Evolutionary conservation across 2,113 vertebrate species (phyloP), one percentile per base, ranked within the genome.

Genomic region (Oncorhynchus tshawytscha): DNA sequence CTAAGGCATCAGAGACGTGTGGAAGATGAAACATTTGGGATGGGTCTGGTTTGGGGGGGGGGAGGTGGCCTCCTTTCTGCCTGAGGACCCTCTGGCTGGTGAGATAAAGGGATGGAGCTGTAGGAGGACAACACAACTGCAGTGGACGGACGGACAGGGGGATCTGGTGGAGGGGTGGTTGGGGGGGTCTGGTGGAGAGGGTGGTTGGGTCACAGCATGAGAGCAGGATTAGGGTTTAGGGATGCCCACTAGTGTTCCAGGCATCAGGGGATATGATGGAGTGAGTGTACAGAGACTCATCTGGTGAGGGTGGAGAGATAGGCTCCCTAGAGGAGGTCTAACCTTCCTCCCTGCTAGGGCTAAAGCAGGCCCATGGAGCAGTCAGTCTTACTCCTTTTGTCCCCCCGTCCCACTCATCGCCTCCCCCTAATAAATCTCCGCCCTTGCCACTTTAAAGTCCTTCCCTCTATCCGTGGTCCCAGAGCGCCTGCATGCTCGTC

Each of bases 41-140:
- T 45, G 77, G 73, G 67, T 74, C 34, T 20, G 13, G 1, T 9
- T 49, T 11, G 48, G 49, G 15, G 49, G 12, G 4, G 22, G 7
- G 25, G 13, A 0, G 49, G 8, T 68, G 65, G 27, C 27, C 31
- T 22, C 22, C 34, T 49, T 59, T 79, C 69, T 24, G 25, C 20
- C 29, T 45, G 29, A 20, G 31, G 20, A 18, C 27, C 8, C 16
- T 34, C 67, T 75, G 60, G 27, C 76, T 69, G 62, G 12, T 34
- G 66, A 83, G 81, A 86, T 85, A 62, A 85, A 79, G 75, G 75
- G 27, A 34, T n/a, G 62, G 27, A 54, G 74, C 66, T 20, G 34
- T 5, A 49, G 49, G 48, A 18, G 9, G 25, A 45, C 25, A 54
- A 7, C 49, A 27, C 51, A 67, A 25, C 16, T 13, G 20, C 29